Evolutionary conservation across 2,888 invertebrate genomes (phyloP).

Genomic region (Petrolisthes cinctipes): DNA sequence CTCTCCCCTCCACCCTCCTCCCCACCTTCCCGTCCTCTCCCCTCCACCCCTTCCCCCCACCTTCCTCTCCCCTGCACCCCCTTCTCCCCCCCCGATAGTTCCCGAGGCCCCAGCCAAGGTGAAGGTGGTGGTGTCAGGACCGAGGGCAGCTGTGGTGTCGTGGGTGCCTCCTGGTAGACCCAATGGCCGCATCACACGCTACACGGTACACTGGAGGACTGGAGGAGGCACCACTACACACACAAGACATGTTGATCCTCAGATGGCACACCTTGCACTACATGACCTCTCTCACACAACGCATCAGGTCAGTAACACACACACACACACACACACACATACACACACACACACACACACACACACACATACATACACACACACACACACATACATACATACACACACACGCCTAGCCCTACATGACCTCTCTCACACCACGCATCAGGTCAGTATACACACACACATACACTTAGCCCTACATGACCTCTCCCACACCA

Average conservation of each 20-base stretch:
- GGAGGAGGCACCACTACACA: slow-evolving; percentile 22
- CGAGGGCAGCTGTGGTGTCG: slow-evolving; percentile 51
- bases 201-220: slow-evolving; percentile 54
- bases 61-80: not conserved
- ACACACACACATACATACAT: not conserved
- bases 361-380: not conserved
- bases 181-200: slow-evolving; percentile 53
- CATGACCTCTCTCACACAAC: slow-evolving; percentile 31
- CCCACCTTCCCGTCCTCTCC: not conserved
- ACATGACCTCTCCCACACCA: slow-evolving; percentile 28
- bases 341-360: not conserved
- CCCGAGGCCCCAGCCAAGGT: slow-evolving; percentile 55
- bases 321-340: not conserved
- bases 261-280: slow-evolving; percentile 51
- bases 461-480: too few relatives aligned
- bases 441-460: too few relatives aligned
- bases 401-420: too few relatives aligned
- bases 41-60: not conserved
- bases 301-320: slow-evolving; percentile 8
- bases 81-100: slow-evolving; percentile 30
- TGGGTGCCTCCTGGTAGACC: slow-evolving; percentile 56
- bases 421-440: too few relatives aligned
- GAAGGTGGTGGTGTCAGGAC: slow-evolving; percentile 56
- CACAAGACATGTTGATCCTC: slow-evolving; percentile 48
- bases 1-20: too few relatives aligned